Percentiles rank a stretch among this genome's conserved stretches.
Conservation (phyloP, 2,797 vertebrate species). For the Perodicticus potto region DNA sequence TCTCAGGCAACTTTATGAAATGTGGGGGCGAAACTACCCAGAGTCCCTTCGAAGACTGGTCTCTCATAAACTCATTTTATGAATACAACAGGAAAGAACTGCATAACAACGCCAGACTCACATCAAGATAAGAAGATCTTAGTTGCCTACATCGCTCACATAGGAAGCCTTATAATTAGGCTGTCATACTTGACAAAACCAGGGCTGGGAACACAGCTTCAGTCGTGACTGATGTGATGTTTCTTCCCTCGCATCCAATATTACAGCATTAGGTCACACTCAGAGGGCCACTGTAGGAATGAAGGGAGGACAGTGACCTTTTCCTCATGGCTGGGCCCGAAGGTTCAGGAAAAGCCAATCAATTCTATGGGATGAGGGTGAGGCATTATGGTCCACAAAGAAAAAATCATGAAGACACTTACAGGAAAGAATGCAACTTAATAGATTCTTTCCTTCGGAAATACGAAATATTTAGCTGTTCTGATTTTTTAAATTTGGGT, state of each 20-base stretch:
- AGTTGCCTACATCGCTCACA: constrained; percentile 51
- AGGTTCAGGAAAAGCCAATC: constrained; percentile 47
- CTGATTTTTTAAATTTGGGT: not conserved
- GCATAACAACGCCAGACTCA: not conserved
- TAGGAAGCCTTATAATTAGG: constrained; percentile 69
- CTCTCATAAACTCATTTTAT: not conserved
- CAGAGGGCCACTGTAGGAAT: not conserved
- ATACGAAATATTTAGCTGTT: constrained; percentile 21
- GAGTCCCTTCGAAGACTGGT: constrained; percentile 28
- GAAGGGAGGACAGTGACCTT: not conserved
- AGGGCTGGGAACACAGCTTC: constrained; percentile 50
- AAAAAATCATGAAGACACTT: not conserved
- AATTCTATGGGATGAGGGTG: not conserved
- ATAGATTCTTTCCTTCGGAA: constrained; percentile 41
- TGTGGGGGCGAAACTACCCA: constrained; percentile 11
- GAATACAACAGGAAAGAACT: not conserved
- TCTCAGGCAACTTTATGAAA: constrained; percentile 37
- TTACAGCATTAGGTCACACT: not conserved
- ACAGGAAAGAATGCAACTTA: constrained; percentile 7
- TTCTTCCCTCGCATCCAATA: constrained; percentile 10
- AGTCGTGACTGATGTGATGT: not conserved
- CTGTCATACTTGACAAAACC: constrained; percentile 66
- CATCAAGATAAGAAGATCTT: constrained; percentile 54
- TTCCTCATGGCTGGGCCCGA: not conserved
- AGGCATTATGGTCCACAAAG: not conserved